phyloP scores from a whole-genome alignment of 2,888 invertebrate species.

The Emmelina monodactyla region DNA sequence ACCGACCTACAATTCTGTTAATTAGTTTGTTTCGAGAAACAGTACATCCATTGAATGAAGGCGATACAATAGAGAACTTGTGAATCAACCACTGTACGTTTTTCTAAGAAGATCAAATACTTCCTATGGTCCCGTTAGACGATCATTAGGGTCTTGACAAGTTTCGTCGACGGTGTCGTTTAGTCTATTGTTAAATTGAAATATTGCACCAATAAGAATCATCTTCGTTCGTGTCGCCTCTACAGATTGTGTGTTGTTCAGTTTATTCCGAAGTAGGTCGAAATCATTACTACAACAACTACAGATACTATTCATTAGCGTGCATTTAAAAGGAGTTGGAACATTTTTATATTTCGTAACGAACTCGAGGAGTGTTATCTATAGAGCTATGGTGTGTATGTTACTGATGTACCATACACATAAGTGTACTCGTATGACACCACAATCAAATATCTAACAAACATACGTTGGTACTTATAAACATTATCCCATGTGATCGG shows the following conservation, averaged over 20 bases:
- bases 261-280: conserved; percentile 38
- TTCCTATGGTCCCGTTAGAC: neutral
- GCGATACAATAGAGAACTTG: conserved; percentile 27
- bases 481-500: conserved; percentile 50
- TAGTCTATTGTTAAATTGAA: neutral
- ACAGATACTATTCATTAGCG: no score
- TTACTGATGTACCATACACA: no score
- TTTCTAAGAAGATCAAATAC: neutral
- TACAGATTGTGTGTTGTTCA: conserved; percentile 16
- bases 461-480: no score
- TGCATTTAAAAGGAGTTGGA: no score
- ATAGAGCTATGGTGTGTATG: no score
- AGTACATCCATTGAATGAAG: conserved; percentile 35
- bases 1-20: conserved; percentile 47
- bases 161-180: neutral
- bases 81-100: conserved; percentile 20
- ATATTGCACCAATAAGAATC: conserved; percentile 1
- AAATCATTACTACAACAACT: conserved; percentile 50
- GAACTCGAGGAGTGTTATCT: no score
- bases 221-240: neutral
- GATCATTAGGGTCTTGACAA: neutral
- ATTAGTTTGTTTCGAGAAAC: conserved; percentile 44
- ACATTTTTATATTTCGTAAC: no score
- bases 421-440: conserved; percentile 38
- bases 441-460: conserved; percentile 30